Conservation (phyloP, 2,888 invertebrate species). For the Drosophila multiciliata region DNA sequence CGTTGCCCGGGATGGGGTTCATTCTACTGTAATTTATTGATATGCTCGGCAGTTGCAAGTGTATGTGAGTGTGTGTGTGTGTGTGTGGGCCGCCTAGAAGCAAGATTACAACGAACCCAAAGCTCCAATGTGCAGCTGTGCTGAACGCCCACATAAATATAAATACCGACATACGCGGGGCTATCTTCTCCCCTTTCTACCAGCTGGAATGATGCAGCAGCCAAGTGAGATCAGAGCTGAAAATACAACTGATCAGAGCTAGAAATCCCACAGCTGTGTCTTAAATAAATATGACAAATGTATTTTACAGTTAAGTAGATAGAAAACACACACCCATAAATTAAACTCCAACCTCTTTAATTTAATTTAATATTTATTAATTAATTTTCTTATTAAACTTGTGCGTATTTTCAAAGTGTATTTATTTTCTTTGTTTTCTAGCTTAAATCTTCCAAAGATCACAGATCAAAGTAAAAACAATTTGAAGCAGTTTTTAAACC, state of each 20-base stretch:
- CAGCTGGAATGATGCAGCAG: slow-evolving; percentile 16
- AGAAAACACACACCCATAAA: neutral
- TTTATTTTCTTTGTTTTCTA: neutral
- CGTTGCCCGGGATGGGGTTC: slow-evolving; percentile 62
- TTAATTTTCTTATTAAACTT: neutral
- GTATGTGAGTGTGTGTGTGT: slow-evolving; percentile 19
- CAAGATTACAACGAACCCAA: slow-evolving; percentile 50
- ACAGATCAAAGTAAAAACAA: slow-evolving; percentile 15
- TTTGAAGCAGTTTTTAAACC: slow-evolving; percentile 8
- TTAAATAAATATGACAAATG: slow-evolving; percentile 16
- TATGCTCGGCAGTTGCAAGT: slow-evolving; percentile 38
- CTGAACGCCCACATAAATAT: slow-evolving; percentile 48
- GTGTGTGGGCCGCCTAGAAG: slow-evolving; percentile 48
- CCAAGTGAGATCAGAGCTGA: slow-evolving; percentile 38
- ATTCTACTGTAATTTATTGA: slow-evolving; percentile 80
- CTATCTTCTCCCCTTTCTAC: slow-evolving; percentile 39
- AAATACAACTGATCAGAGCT: slow-evolving; percentile 7
- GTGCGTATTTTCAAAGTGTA: neutral
- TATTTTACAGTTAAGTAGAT: slow-evolving; percentile 29
- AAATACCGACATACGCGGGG: slow-evolving; percentile 16
- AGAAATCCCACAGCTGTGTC: slow-evolving; percentile 12
- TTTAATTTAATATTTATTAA: neutral
- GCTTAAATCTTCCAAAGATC: neutral
- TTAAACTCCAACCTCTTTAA: neutral
- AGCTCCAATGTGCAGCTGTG: slow-evolving; percentile 52